Conservation (phyloP, 23 tunicate genomes). For the Clavelina lepadiformis region DNA sequence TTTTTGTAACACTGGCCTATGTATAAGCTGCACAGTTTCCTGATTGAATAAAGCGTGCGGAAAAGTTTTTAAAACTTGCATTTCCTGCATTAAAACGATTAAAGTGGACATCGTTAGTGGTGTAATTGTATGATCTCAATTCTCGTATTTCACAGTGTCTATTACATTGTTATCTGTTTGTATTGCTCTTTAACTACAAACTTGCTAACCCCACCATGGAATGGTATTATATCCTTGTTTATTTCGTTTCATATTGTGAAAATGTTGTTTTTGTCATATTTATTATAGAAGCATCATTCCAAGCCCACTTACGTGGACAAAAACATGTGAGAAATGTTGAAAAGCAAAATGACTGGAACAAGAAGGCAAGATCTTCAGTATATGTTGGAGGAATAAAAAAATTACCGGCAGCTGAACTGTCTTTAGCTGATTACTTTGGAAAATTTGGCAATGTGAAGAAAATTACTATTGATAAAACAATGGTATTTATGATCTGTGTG, state of each 20-base stretch:
- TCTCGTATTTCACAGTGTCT: too few relatives aligned
- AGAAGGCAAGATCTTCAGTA: constrained; percentile 39
- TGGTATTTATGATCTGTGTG: constrained; percentile 17
- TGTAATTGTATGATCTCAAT: too few relatives aligned
- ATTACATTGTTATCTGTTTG: background rate
- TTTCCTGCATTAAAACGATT: too few relatives aligned
- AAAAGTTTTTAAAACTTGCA: too few relatives aligned
- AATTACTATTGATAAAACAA: constrained; percentile 72
- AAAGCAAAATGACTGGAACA: constrained; percentile 28
- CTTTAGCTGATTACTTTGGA: constrained; percentile 77
- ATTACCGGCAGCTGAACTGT: constrained; percentile 50
- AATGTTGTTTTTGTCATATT: background rate
- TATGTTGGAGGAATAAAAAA: constrained; percentile 52
- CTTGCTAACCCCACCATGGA: background rate
- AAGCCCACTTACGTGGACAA: constrained; percentile 51
- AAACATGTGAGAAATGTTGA: constrained; percentile 53
- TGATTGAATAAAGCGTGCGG: too few relatives aligned
- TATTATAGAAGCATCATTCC: constrained; percentile 42
- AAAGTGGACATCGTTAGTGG: too few relatives aligned
- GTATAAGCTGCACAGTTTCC: too few relatives aligned
- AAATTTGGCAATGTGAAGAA: constrained; percentile 42
- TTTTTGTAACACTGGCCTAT: too few relatives aligned
- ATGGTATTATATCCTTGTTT: background rate
- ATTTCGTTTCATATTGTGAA: background rate
- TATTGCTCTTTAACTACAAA: background rate